Conservation (phyloP, 2,113 vertebrate genomes). For the Heterocephalus glaber region DNA sequence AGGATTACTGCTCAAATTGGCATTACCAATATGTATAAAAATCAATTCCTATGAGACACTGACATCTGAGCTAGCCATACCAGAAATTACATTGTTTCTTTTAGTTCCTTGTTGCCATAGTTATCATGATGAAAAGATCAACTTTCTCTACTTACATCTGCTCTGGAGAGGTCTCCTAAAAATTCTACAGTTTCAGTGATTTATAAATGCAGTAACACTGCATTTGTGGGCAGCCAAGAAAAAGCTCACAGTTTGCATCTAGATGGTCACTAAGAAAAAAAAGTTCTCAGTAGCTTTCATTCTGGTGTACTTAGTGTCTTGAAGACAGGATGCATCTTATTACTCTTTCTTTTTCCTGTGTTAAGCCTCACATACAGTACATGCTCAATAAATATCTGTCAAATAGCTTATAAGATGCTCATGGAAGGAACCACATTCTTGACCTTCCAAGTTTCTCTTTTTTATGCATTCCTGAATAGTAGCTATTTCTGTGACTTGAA, state of each 20-base stretch:
- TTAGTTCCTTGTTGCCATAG: background rate
- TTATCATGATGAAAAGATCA: background rate
- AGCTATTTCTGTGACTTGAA: background rate
- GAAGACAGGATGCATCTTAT: background rate
- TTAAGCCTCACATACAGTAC: background rate
- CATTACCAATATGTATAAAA: background rate
- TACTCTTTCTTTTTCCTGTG: background rate
- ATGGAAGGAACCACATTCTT: background rate
- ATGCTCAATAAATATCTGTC: background rate
- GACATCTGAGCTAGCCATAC: background rate
- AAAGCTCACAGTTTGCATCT: background rate
- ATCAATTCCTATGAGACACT: background rate
- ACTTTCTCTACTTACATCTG: background rate
- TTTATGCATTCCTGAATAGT: slow-evolving; percentile 9
- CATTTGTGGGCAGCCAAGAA: background rate
- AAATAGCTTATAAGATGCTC: slow-evolving; percentile 28
- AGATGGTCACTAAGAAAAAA: background rate
- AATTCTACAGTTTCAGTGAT: slow-evolving; percentile 24
- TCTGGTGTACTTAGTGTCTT: slow-evolving; percentile 29
- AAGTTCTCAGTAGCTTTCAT: background rate
- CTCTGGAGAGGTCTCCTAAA: background rate
- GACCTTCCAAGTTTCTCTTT: background rate
- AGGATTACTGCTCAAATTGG: background rate
- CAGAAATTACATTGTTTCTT: background rate
- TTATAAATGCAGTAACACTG: slow-evolving; percentile 36